Base-by-base conservation (phyloP, 2,797 vertebrate species). In the Bovichtus variegatus region DNA sequence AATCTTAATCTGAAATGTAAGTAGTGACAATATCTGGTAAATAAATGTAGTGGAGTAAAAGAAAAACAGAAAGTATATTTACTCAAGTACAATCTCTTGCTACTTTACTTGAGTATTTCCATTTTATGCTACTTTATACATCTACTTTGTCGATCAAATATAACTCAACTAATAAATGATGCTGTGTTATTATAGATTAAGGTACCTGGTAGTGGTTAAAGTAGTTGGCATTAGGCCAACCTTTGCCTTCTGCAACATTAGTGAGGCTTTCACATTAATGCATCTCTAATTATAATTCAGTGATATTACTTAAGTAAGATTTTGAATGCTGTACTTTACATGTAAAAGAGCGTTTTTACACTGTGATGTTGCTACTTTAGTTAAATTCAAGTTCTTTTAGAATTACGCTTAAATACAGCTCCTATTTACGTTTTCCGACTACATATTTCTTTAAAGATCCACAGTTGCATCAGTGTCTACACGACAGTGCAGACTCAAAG, bases 401-500 rank as follows among this genome's bases (percentile, higher is more conserved):
- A 25, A 18, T 25, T 0, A 4, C 10, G 43, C 23, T 29, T 1
- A 27, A 44, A 16, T 16, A 27, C 25, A 27, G 8, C 62, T 58
- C 19, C 15, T 43, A 47, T 60, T 82, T 61, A 40, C 11, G 51
- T 36, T 59, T 25, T n/a, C 50, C 8, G 3, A 18, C 23, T n/a
- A 18, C 15, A 18, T 53, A 47, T 74, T 18, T 54, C 29, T 47
- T 46, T 44, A 23, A 40, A 31, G n/a, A 19, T 23, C 41, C 44
- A 12, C n/a, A 36, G 49, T 58, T 19, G 18, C 63, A 53, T 80
- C 5, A 5, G 40, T 63, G 66, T 25, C 23, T 55, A 54, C 46
- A 7, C 53, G 55, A 34, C 34, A 44, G 57, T 34, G 16, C 55
- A 73, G 64, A 55, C 67, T 49, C 31, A 11, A 38, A 50, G 44